Evolutionary conservation across 2,113 vertebrate species (phyloP).

Genomic region (Phalacrocorax aristotelis): DNA sequence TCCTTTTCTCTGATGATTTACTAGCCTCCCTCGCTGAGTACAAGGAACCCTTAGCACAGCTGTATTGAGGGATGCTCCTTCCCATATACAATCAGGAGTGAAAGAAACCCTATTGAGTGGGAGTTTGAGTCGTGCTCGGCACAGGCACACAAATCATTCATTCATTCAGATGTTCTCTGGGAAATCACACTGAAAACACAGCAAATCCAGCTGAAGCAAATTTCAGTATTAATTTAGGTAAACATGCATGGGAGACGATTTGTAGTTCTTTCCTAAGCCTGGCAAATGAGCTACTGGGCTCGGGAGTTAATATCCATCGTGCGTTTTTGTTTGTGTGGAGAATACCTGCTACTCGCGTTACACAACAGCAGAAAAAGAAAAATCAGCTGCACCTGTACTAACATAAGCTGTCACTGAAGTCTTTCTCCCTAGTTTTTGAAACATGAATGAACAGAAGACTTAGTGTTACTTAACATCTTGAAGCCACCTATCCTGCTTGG

Average conservation of each 20-base stretch:
- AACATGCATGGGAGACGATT: neutral
- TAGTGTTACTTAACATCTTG: neutral
- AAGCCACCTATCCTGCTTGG: neutral
- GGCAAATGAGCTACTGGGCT: neutral
- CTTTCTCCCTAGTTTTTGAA: neutral
- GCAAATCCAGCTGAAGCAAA: neutral
- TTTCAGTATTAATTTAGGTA: neutral
- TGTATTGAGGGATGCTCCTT: neutral
- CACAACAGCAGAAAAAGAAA: neutral
- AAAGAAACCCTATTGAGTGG: accelerated
- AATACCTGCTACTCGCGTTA: neutral
- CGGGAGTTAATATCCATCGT: neutral
- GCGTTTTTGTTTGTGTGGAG: neutral
- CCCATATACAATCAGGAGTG: neutral
- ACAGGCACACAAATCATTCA: neutral
- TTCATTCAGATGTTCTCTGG: neutral
- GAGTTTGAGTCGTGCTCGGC: neutral
- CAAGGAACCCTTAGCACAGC: neutral
- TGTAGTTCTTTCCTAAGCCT: neutral
- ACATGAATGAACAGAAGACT: neutral
- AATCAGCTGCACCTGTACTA: neutral
- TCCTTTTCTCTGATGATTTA: neutral
- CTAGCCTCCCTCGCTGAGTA: accelerated
- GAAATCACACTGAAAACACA: neutral
- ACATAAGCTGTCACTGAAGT: neutral